Evolutionary conservation across 2,888 invertebrate genomes (phyloP), one percentile per base, ranked within the genome.

Genomic region (Stenotaenia linearis): DNA sequence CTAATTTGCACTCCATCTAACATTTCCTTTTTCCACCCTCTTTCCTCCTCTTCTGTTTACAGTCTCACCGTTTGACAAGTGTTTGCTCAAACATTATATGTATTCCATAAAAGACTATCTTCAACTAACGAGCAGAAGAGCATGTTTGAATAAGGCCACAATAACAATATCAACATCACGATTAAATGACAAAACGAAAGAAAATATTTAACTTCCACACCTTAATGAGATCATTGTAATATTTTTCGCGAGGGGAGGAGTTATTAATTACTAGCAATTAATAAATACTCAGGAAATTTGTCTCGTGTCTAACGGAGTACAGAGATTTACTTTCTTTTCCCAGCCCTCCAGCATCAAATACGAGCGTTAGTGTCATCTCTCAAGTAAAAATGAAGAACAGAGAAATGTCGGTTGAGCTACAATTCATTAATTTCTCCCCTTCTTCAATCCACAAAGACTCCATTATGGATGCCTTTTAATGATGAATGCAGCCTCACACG

Each of bases 21-120:
- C 75, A 75, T 35, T 75, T 37, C 32, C 32, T 75, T 75, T 75
- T 75, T 30, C 75, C 75, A 35, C 28, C 23, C 74, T 74, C 74
- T 74, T 74, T 75, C 30, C 37, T 75, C 75, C 37, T 75, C 74
- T 32, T 75, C 28, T 75, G 35, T 37, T 75, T 75, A 25, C 75
- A 75, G 32, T 28, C 75, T 75, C 37, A 30, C n/a, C 32, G 30
- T 28, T 74, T 74, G 32, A 74, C 74, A 45, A 45, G 45, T 45
- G 45, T 45, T 45, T 45, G 45, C 45, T 45, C 45, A 45, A 45
- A 45, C 45, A 45, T 45, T 45, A 45, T 45, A 15, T 6, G 15
- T 18, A 45, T 45, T 45, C n/a, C 45, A 45, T n/a, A 7, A 32
- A 45, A 45, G 45, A 45, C 45, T 5, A 18, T 45, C 45, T 18